Evolutionary conservation across 1,140 invertebrate species (phyloP), one percentile per base, ranked within the genome.

Genomic region (Oscheius sp.): DNA sequence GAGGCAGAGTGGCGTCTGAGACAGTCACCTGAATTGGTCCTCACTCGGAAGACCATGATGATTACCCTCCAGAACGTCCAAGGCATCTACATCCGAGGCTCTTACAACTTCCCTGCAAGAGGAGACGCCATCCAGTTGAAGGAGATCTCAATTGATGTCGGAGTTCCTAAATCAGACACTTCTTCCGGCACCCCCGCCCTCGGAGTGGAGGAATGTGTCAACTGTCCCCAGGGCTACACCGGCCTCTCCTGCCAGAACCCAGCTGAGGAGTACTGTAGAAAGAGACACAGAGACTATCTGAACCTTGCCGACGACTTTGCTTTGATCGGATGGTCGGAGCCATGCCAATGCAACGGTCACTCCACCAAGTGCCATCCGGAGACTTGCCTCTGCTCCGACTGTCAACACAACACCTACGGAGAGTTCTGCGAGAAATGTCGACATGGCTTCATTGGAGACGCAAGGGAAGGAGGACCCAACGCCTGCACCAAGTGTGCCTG

Each of bases 201-300:
- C n/a, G 92, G 93, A 1, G 90, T 97, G 4, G 95, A 98, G 86
- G 87, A 91, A 55, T 97, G 95, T 83, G 87, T 89, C n/a, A 94
- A 92, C 82, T 91, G 85, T 73, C 77, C 79, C 1, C 64, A 66
- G 45, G 80, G 78, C 15, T 85, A 84, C 69, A 45, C 68, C 20
- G 83, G 82, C 2, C 26, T 46, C 2, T 84, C 82, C 2, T 84
- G 83, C 64, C 82, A 83, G 84, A 85, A 94, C 84, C 92, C 94
- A 0, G 92, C 90, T 34, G 85, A 89, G 26, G 95, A 94, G 0
- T 95, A 91, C 84, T 96, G 90, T 79, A 88, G 92, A 18, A 90
- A 89, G 87, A 86, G 88, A 74, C 89, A 89, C 71, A 69, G 80
- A 2, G 86, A 87, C 62, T 87, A 84, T 75, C 80, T 88, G 46